phyloP scores from a whole-genome alignment of 2,797 vertebrate species.

The Coilia nasus region DNA sequence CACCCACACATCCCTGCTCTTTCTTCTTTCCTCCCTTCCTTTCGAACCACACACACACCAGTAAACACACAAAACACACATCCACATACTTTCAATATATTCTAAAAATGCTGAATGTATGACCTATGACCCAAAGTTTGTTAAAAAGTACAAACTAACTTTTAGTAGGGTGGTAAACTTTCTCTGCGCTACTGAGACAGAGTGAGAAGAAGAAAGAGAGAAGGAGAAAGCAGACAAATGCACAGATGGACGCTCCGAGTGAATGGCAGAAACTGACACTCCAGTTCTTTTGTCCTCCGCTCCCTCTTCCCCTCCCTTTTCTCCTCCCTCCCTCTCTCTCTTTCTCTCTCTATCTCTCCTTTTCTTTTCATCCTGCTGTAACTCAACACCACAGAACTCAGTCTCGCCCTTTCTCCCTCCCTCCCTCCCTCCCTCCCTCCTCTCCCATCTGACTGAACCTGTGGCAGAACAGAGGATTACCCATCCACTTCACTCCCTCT shows the following conservation, averaged over 20 bases:
- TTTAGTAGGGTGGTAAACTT: background rate
- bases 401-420: constrained; percentile 30
- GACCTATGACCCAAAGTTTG: background rate
- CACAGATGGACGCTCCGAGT: background rate
- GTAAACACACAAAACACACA: too few relatives aligned
- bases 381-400: constrained; percentile 44
- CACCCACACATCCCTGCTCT: background rate
- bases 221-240: background rate
- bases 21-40: background rate
- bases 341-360: background rate
- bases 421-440: background rate
- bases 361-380: constrained; percentile 47
- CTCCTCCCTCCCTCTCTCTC: background rate
- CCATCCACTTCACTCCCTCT: constrained; percentile 1
- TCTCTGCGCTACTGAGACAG: background rate
- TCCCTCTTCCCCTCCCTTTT: background rate
- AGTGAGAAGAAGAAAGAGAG: background rate
- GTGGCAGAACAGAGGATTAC: constrained; percentile 45
- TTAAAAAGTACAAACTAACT: background rate
- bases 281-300: constrained; percentile 31
- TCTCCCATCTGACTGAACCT: constrained; percentile 14
- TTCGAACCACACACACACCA: background rate
- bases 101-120: background rate
- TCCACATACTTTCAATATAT: background rate
- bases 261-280: constrained; percentile 15